phyloP scores from a whole-genome alignment of 2,113 vertebrate genomes.

The Pomatostomus ruficeps region DNA sequence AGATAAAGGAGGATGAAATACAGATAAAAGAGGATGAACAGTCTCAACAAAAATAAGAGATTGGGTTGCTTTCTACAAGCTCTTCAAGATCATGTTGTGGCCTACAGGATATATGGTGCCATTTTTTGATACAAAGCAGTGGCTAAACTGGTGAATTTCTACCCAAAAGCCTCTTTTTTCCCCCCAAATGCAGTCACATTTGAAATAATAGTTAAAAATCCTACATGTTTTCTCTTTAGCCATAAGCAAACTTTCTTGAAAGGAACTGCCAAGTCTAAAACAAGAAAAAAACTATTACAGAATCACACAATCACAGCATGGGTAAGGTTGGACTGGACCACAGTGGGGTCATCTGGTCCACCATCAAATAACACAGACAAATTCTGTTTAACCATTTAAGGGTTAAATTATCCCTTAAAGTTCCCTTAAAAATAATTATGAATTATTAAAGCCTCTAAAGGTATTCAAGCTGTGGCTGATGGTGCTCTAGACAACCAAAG shows the following conservation, averaged over 20 bases:
- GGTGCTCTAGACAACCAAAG: not conserved
- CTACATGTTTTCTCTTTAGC: not conserved
- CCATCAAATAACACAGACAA: not conserved
- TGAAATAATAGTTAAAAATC: not conserved
- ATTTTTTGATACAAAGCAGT: not conserved
- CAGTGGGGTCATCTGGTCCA: not conserved
- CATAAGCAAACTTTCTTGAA: not conserved
- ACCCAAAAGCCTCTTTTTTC: not conserved
- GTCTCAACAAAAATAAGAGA: not conserved
- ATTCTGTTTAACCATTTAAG: not conserved
- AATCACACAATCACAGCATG: not conserved
- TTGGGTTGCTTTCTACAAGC: not conserved
- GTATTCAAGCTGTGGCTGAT: not conserved
- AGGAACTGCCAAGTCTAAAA: not conserved
- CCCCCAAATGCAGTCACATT: not conserved
- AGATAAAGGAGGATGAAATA: not conserved
- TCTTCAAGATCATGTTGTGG: not conserved
- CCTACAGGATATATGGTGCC: accelerated
- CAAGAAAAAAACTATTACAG: not conserved
- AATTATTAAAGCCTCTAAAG: not conserved
- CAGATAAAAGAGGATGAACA: not conserved
- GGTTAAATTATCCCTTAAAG: not conserved
- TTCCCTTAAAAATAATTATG: not conserved
- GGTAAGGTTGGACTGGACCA: not conserved
- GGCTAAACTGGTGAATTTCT: not conserved